phyloP scores from a whole-genome alignment of 2,797 vertebrate genomes.

The Euphonia xanthogaster region DNA sequence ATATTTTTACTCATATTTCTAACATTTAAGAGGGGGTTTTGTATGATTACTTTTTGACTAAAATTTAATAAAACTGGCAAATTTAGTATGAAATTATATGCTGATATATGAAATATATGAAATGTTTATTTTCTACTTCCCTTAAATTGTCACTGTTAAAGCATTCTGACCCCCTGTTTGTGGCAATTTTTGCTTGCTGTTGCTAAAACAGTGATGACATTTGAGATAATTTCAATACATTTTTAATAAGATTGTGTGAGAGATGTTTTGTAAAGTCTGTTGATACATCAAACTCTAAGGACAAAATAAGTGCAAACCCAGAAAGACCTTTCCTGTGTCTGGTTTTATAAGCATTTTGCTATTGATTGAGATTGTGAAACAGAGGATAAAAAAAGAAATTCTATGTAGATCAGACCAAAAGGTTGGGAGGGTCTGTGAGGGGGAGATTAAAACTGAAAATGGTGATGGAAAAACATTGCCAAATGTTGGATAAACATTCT shows the following conservation, averaged over 20 bases:
- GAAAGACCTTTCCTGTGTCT: not conserved
- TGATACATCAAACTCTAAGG: not conserved
- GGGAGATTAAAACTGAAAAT: not conserved
- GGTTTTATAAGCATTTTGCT: not conserved
- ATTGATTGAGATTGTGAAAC: not conserved
- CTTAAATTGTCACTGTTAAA: not conserved
- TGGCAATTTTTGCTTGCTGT: not conserved
- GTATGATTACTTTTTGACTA: not conserved
- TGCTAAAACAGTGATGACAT: not conserved
- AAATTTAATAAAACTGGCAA: not conserved
- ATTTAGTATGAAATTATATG: not conserved
- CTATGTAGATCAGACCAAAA: not conserved
- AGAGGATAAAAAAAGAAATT: not conserved
- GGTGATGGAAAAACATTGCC: not conserved
- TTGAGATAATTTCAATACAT: not conserved
- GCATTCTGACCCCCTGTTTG: not conserved
- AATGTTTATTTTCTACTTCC: not conserved
- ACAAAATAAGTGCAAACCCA: not conserved
- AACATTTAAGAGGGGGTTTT: not conserved
- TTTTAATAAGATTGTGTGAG: slow-evolving; percentile 5
- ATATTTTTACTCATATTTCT: not conserved
- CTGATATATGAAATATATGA: not conserved
- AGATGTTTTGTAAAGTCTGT: not conserved
- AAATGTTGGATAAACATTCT: not conserved
- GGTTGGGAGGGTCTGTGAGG: not conserved